Evolutionary conservation across 1,140 invertebrate species (phyloP).

Genomic region (Phenacoccus solenopsis): DNA sequence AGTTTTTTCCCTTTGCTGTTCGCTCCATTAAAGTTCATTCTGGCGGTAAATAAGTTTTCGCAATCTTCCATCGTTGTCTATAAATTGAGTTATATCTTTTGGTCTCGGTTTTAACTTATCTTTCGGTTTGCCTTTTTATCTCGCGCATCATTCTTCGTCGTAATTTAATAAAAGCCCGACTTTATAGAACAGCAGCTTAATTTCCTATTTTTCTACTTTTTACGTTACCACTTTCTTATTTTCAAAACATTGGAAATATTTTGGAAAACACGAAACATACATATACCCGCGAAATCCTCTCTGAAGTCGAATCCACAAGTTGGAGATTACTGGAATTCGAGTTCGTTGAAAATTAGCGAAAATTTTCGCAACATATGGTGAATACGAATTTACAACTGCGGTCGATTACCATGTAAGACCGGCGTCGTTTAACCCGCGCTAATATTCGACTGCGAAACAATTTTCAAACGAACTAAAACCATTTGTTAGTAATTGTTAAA

Average conservation of each 20-base stretch:
- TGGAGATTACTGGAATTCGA: no score
- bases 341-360: no score
- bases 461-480: not conserved
- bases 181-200: not conserved
- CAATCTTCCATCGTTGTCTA: conserved; percentile 7
- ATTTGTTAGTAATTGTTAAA: conserved; percentile 3
- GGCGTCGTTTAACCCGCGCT: not conserved
- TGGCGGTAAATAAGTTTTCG: conserved; percentile 15
- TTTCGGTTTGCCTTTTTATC: conserved; percentile 8
- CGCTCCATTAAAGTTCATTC: conserved; percentile 12
- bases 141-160: conserved; percentile 6
- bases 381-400: not conserved
- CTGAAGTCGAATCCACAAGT: no score
- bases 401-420: not conserved
- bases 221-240: not conserved
- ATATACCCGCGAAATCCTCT: no score
- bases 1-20: not conserved
- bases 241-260: no score
- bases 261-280: no score
- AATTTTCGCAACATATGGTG: not conserved
- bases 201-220: not conserved
- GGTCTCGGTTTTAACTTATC: conserved; percentile 5
- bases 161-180: not conserved
- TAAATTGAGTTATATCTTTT: conserved; percentile 7
- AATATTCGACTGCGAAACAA: not conserved